These are phyloP conservation scores for Pandemis cinnamomeana DNA, from an alignment of 2,888 invertebrate species.

Conservation along the genomic window DNA sequence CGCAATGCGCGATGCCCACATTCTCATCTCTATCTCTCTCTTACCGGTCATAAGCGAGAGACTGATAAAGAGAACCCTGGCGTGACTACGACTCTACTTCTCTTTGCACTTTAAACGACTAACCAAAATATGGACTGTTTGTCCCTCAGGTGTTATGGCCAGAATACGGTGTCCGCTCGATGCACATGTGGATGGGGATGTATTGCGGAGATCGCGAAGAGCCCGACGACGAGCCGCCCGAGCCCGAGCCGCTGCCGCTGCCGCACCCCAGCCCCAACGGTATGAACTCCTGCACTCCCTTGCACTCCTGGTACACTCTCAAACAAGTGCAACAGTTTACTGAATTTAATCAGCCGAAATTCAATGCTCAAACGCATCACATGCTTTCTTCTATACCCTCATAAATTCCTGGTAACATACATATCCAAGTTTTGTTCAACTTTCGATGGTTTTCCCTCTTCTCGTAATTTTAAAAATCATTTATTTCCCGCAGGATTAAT, in stretches of 20 bases:
- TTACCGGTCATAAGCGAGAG: no score
- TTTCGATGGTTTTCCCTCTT: background rate
- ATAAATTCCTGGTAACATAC: no score
- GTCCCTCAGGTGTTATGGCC: conserved; percentile 92
- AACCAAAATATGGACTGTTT: conserved; percentile 8
- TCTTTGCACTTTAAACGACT: background rate
- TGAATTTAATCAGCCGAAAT: no score
- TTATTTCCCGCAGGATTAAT: conserved; percentile 79
- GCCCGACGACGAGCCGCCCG: conserved; percentile 55
- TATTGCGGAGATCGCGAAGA: conserved; percentile 86
- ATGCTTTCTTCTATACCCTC: no score
- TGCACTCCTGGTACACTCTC: background rate
- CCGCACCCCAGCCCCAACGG: conserved; percentile 59
- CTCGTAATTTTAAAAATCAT: background rate
- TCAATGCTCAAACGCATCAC: no score
- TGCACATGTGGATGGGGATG: conserved; percentile 93
- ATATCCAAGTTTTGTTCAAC: no score
- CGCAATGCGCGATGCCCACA: no score
- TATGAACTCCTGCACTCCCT: conserved; percentile 19
- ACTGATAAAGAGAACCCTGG: no score
- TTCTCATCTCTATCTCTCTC: no score
- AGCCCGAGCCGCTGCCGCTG: conserved; percentile 49
- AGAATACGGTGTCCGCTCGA: conserved; percentile 91
- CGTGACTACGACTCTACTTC: no score
- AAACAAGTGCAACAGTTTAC: no score